These are phyloP conservation scores for Andricus quercusramuli DNA, from an alignment of 2,888 invertebrate species.

Conservation along the genomic window DNA sequence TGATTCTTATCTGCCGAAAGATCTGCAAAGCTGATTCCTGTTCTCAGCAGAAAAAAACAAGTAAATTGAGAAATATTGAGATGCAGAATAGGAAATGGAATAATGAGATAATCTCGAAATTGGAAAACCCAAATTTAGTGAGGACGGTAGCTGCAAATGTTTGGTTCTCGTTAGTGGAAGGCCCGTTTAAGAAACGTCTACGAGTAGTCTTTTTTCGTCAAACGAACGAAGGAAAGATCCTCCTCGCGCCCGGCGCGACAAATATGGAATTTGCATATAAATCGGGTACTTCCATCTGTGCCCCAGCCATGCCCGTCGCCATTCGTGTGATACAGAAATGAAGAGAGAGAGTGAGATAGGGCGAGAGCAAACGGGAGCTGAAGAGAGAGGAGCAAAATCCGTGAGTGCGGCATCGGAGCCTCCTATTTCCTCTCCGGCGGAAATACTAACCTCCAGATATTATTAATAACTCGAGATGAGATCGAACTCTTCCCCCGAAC, in stretches of 20 bases:
- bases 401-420: conserved; percentile 52
- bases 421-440: conserved; percentile 71
- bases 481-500: conserved; percentile 69
- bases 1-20: too few relatives aligned
- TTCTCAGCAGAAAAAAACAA: background rate
- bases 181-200: conserved; percentile 50
- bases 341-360: conserved; percentile 60
- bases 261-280: conserved; percentile 86
- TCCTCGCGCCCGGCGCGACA: conserved; percentile 78
- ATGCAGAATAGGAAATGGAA: background rate
- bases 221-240: conserved; percentile 62
- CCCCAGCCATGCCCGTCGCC: conserved; percentile 67
- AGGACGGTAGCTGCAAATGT: background rate
- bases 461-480: conserved; percentile 77
- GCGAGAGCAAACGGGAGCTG: conserved; percentile 8
- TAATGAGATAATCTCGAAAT: background rate
- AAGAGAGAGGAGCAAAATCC: conserved; percentile 41
- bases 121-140: background rate
- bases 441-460: conserved; percentile 78
- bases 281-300: conserved; percentile 85
- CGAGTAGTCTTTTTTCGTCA: conserved; percentile 63
- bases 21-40: too few relatives aligned
- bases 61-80: background rate
- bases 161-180: conserved; percentile 42
- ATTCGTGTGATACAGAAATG: conserved; percentile 77